phyloP scores from a whole-genome alignment of 2,888 invertebrate species.

The Pimpla rufipes region DNA sequence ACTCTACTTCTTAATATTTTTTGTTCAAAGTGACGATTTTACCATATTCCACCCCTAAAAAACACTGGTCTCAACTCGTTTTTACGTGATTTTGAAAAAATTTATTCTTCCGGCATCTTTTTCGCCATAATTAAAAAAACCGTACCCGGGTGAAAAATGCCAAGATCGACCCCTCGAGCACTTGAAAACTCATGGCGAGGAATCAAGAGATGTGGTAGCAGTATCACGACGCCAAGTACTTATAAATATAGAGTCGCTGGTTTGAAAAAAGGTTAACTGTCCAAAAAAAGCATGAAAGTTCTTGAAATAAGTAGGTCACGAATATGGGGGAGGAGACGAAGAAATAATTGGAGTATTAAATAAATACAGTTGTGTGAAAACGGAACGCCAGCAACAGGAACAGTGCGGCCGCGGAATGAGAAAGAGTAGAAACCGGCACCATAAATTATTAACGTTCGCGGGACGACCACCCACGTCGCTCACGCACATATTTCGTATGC shows the following conservation, averaged over 20 bases:
- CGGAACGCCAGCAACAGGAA: background rate
- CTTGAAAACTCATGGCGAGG: too few relatives aligned
- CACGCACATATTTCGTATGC: conserved; percentile 21
- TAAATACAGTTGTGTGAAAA: conserved; percentile 15
- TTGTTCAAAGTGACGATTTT: too few relatives aligned
- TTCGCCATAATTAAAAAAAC: too few relatives aligned
- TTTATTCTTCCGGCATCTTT: too few relatives aligned
- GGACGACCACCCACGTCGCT: conserved; percentile 40
- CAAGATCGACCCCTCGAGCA: too few relatives aligned
- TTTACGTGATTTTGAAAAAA: too few relatives aligned
- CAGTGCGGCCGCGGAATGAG: conserved; percentile 16
- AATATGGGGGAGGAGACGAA: conserved; percentile 12
- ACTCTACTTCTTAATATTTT: too few relatives aligned
- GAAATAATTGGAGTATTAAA: conserved; percentile 25
- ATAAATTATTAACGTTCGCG: conserved; percentile 42
- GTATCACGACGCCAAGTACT: background rate
- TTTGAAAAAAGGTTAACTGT: background rate
- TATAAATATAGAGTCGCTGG: background rate
- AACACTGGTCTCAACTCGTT: too few relatives aligned
- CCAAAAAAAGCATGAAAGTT: background rate
- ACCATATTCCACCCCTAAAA: too few relatives aligned
- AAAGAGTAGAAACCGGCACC: conserved; percentile 22
- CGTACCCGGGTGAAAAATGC: too few relatives aligned
- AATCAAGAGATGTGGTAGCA: too few relatives aligned
- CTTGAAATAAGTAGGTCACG: conserved; percentile 1